Conservation (phyloP, 2,113 vertebrate species). For the Galemys pyrenaicus region DNA sequence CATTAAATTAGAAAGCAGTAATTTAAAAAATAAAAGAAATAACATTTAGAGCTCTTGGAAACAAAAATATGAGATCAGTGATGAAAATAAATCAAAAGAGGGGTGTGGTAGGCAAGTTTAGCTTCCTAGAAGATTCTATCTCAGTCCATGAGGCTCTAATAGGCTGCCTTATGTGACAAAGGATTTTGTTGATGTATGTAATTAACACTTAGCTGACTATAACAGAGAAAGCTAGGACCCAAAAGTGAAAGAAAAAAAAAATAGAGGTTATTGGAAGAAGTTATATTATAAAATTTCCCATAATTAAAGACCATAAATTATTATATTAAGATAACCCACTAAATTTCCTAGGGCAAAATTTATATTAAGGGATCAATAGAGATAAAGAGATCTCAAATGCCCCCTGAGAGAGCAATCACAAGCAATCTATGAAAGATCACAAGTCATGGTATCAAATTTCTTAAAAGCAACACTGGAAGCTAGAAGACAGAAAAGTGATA, state of each 20-base stretch:
- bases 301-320: not conserved
- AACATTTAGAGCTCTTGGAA: not conserved
- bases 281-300: not conserved
- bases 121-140: not conserved
- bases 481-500: not conserved
- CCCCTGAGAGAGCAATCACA: not conserved
- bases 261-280: not conserved
- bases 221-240: not conserved
- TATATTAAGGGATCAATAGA: not conserved
- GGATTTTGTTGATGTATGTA: not conserved
- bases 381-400: not conserved
- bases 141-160: not conserved
- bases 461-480: not conserved
- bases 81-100: not conserved
- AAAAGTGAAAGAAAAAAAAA: conserved; percentile 1
- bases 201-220: not conserved
- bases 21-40: not conserved
- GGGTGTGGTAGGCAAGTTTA: not conserved
- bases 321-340: not conserved
- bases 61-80: not conserved
- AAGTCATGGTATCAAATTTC: not conserved
- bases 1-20: not conserved
- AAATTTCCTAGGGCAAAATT: conserved; percentile 18
- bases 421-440: not conserved
- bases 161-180: not conserved